A percentile compares a stretch with the other conserved stretches of the same genome.
Evolutionary conservation across 2,797 vertebrate species (phyloP).

Genomic region (Myotis vivesi): DNA sequence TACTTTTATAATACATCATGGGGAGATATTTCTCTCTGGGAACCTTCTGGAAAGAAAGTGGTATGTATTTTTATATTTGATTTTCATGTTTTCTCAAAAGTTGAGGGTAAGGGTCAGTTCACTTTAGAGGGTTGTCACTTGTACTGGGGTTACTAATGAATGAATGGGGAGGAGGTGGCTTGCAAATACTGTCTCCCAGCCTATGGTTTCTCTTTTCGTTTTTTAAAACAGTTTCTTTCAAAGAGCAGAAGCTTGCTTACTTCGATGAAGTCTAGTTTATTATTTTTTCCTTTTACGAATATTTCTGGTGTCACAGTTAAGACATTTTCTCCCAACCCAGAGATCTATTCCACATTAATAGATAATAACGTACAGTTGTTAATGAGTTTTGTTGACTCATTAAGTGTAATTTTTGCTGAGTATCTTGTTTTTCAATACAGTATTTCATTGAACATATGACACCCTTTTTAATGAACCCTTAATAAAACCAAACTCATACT

Average conservation of each 20-base stretch:
- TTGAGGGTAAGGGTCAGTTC: neutral
- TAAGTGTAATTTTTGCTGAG: neutral
- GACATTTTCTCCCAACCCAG: neutral
- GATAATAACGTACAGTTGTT: neutral
- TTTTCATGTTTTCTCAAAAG: conserved; percentile 18
- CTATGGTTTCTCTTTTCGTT: neutral
- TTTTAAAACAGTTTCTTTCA: neutral
- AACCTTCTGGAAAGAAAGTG: conserved; percentile 86
- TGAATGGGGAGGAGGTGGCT: neutral
- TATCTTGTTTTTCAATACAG: neutral
- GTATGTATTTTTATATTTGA: conserved; percentile 79
- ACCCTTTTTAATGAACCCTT: neutral
- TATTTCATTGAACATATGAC: neutral
- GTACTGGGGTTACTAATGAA: neutral
- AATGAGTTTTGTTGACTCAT: neutral
- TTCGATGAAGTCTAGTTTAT: neutral
- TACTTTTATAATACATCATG: conserved; percentile 92
- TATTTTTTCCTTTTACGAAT: neutral
- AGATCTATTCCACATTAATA: neutral
- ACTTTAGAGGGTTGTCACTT: neutral
- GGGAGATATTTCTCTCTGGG: conserved; percentile 92
- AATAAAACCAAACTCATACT: neutral
- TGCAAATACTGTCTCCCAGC: neutral
- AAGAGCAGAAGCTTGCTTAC: neutral
- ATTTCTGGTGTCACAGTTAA: neutral